Evolutionary conservation across 2,888 invertebrate genomes (phyloP).

Genomic region (Hesperia comma): DNA sequence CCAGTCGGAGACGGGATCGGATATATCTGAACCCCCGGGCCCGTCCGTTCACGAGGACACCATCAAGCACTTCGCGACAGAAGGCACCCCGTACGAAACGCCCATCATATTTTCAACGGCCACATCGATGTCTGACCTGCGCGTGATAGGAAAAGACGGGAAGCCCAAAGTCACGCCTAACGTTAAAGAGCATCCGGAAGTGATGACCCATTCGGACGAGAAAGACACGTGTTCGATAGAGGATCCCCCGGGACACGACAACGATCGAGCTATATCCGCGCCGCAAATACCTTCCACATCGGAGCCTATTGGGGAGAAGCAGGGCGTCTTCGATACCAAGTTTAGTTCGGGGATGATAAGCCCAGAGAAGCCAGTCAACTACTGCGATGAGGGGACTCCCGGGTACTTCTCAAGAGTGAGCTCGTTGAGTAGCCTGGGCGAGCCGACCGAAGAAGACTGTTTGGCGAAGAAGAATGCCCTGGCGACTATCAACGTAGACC

Average conservation of each 20-base stretch:
- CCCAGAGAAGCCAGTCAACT: constrained; percentile 91
- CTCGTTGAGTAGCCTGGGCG: constrained; percentile 84
- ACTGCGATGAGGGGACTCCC: constrained; percentile 95
- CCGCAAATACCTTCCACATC: constrained; percentile 56
- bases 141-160: constrained; percentile 80
- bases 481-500: constrained; percentile 69
- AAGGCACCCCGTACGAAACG: constrained; percentile 94
- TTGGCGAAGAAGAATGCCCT: constrained; percentile 76
- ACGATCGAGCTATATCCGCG: constrained; percentile 69
- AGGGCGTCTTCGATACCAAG: constrained; percentile 74
- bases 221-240: constrained; percentile 79
- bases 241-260: constrained; percentile 74
- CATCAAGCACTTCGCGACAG: constrained; percentile 95
- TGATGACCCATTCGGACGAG: constrained; percentile 79
- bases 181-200: constrained; percentile 72
- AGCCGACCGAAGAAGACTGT: constrained; percentile 76
- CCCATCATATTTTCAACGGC: constrained; percentile 93
- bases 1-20: constrained; percentile 86
- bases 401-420: constrained; percentile 89
- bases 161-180: constrained; percentile 62
- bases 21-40: constrained; percentile 75
- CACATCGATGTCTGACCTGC: constrained; percentile 94
- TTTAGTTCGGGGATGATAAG: constrained; percentile 88
- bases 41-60: constrained; percentile 89
- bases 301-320: constrained; percentile 60